phyloP scores from a whole-genome alignment of 2,797 vertebrate genomes.

The Chromobotia macracanthus region DNA sequence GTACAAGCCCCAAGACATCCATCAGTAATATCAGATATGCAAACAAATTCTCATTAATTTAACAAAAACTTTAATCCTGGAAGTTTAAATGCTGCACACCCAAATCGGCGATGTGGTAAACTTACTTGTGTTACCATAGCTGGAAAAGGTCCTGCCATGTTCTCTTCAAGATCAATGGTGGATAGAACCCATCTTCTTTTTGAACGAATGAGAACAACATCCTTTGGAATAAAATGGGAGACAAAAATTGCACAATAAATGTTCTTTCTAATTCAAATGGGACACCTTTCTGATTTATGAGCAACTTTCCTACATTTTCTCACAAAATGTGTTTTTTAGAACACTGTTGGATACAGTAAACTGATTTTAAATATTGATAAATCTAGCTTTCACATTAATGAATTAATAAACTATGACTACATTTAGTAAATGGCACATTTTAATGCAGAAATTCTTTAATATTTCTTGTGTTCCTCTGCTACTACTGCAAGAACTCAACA shows the following conservation, averaged over 20 bases:
- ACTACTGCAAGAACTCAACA: neutral
- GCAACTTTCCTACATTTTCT: too few species aligned
- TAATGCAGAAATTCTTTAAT: neutral
- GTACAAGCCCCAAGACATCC: too few species aligned
- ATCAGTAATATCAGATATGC: too few species aligned
- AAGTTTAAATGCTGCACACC: constrained; percentile 4
- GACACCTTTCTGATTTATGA: neutral
- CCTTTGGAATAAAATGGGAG: constrained; percentile 61
- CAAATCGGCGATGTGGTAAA: neutral
- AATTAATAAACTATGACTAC: neutral
- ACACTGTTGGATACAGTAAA: too few species aligned
- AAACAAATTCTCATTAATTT: too few species aligned
- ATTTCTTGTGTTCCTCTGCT: too few species aligned
- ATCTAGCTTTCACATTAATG: neutral
- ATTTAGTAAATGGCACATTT: neutral
- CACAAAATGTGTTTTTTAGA: too few species aligned
- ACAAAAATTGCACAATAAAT: neutral
- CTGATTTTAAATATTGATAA: too few species aligned
- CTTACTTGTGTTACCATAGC: constrained; percentile 64
- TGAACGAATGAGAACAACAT: constrained; percentile 66
- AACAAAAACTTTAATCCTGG: too few species aligned
- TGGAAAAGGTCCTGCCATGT: constrained; percentile 77
- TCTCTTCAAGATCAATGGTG: constrained; percentile 81
- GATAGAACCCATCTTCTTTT: constrained; percentile 86
- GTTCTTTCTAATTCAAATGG: neutral